These are phyloP conservation scores for Ceratina australensis DNA, from an alignment of 1,140 invertebrate species.

Conservation along the genomic window DNA sequence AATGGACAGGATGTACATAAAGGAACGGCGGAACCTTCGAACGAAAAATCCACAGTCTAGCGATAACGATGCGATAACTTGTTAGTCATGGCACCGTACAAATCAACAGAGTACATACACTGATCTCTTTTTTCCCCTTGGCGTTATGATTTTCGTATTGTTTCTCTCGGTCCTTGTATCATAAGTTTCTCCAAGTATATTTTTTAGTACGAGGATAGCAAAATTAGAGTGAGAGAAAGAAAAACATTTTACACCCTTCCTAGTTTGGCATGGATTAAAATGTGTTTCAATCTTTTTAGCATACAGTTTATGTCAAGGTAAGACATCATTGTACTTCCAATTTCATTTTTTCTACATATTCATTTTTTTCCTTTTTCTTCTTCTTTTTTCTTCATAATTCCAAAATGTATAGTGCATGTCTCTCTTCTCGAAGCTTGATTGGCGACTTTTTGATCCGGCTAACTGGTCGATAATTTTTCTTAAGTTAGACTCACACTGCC, in stretches of 20 bases:
- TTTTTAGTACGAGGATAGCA: background rate
- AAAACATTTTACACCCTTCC: constrained; percentile 28
- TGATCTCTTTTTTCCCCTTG: background rate
- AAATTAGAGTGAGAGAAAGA: background rate
- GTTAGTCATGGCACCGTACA: no score
- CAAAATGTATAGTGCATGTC: constrained; percentile 45
- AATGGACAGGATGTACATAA: no score
- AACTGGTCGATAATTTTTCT: background rate
- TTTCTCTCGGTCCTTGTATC: background rate
- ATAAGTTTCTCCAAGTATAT: background rate
- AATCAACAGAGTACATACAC: background rate
- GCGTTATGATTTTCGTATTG: constrained; percentile 11
- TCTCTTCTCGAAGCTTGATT: constrained; percentile 13
- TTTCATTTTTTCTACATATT: constrained; percentile 24
- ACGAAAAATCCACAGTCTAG: background rate
- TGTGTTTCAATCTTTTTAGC: constrained; percentile 79
- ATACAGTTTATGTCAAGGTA: constrained; percentile 80
- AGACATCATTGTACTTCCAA: constrained; percentile 69
- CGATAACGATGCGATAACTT: background rate
- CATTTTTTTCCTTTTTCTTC: background rate
- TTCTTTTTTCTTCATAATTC: constrained; percentile 8
- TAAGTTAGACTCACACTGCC: background rate
- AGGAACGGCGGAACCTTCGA: no score
- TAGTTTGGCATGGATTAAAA: constrained; percentile 73
- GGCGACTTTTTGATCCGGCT: background rate